Percentiles rank a stretch among this genome's conserved stretches.
Evolutionary conservation across 2,113 vertebrate genomes (phyloP).

Genomic region (Nothobranchius furzeri): DNA sequence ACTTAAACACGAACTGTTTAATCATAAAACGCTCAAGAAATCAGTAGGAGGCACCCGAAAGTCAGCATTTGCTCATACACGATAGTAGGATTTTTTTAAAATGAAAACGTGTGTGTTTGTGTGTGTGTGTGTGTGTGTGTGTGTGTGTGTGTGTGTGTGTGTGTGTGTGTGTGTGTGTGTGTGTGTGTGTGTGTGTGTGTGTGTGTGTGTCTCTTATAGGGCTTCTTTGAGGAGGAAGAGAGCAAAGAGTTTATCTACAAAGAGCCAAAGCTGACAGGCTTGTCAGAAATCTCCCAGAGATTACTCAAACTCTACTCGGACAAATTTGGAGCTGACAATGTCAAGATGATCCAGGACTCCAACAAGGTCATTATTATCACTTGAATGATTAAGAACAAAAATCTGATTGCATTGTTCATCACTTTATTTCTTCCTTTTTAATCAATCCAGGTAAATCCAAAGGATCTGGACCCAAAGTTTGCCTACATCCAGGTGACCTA

Average conservation of each 20-base stretch:
- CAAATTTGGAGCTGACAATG: slow-evolving; percentile 96
- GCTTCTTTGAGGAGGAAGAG: slow-evolving; percentile 98
- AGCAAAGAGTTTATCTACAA: slow-evolving; percentile 99
- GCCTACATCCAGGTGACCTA: slow-evolving; percentile 99
- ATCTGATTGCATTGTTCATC: background rate
- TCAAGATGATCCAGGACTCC: slow-evolving; percentile 99
- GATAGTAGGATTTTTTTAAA: background rate
- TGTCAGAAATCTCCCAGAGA: slow-evolving; percentile 97
- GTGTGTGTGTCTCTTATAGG: slow-evolving; percentile 76
- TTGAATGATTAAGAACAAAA: too few relatives aligned
- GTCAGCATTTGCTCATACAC: background rate
- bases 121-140: too few relatives aligned
- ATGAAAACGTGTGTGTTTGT: too few relatives aligned
- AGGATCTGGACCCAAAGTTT: slow-evolving; percentile 92
- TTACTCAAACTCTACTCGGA: slow-evolving; percentile 96
- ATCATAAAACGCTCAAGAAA: slow-evolving; percentile 2
- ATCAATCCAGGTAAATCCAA: slow-evolving; percentile 89
- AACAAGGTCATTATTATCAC: slow-evolving; percentile 85
- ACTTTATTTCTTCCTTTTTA: background rate
- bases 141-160: slow-evolving; percentile 33
- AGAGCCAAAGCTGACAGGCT: slow-evolving; percentile 95
- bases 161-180: too few relatives aligned
- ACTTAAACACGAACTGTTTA: slow-evolving; percentile 17
- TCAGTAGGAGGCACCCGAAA: slow-evolving; percentile 26
- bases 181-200: too few relatives aligned